Conservation (phyloP, 2,888 invertebrate genomes). For the Leucania comma region DNA sequence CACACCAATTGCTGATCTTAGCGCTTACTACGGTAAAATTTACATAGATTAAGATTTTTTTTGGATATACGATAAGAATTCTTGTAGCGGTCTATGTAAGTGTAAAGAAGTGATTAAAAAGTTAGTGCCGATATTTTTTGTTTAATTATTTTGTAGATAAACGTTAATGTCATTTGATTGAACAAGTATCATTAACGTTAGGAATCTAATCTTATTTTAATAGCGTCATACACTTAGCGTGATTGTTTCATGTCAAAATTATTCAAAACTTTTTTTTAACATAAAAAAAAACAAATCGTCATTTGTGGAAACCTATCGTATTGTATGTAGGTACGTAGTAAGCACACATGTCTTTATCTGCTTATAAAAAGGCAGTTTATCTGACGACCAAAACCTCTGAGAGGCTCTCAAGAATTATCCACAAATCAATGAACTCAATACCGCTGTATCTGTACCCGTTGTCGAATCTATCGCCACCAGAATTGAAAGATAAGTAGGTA, state of each 20-base stretch:
- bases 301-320: too few relatives aligned
- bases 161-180: slow-evolving; percentile 27
- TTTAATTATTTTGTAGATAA: slow-evolving; percentile 31
- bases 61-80: slow-evolving; percentile 15
- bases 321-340: too few relatives aligned
- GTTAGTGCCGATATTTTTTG: slow-evolving; percentile 45
- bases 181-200: slow-evolving; percentile 5
- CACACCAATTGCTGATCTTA: slow-evolving; percentile 86
- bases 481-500: slow-evolving; percentile 87
- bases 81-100: background rate
- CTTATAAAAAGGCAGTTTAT: background rate
- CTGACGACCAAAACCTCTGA: slow-evolving; percentile 30
- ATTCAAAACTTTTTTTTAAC: too few relatives aligned
- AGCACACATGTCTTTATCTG: too few relatives aligned
- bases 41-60: slow-evolving; percentile 75
- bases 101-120: slow-evolving; percentile 35
- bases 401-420: slow-evolving; percentile 46
- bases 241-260: background rate
- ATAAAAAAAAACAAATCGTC: too few relatives aligned
- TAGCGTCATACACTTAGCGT: background rate
- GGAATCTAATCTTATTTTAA: slow-evolving; percentile 6
- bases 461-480: slow-evolving; percentile 77
- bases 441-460: slow-evolving; percentile 25
- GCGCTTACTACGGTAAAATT: slow-evolving; percentile 80
- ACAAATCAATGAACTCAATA: slow-evolving; percentile 33